Base-by-base conservation (phyloP, 2,797 vertebrate genomes). In the Carduelis carduelis region DNA sequence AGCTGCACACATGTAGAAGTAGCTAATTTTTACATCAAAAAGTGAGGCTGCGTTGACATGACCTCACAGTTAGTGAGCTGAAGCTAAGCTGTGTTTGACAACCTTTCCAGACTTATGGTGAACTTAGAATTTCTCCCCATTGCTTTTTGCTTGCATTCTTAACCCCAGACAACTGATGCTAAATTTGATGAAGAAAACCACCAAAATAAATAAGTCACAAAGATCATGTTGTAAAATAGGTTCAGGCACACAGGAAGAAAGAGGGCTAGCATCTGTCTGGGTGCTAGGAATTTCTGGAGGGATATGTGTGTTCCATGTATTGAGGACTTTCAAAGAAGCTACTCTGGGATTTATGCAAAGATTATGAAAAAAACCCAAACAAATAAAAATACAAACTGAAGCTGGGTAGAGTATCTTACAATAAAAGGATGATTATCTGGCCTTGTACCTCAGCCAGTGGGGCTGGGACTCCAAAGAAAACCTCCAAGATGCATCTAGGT, bases 1-100 rank as follows among this genome's bases (percentile, higher is more conserved):
- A 85, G 83, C 90, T 60, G 46, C 46, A 35, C 32, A 96, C 66
- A 8, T 50, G 53, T 6, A 90, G 41, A 90, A 63, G 26, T 12
- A 82, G n/a, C 11, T 89, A 17, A 69, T 82, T 93, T 97, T 96
- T 94, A 50, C 61, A 70, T 65, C 41, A 19, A 64, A 39, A 43
- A 43, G 41, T 43, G 8, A 43, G 18, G 18, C 41, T 43, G 41
- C 18, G 65, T 77, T 43, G 18, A 77, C 76, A 84, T n/a, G 83
- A 65, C 22, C 83, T 96, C 94, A 72, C 65, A 82, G 81, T 74
- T 89, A 90, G 64, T 85, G 63, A 87, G 50, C 77, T 96, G 87
- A 95, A 96, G 89, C 77, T 90, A 86, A 96, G 35, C 74, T 96
- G 43, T 87, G 57, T 6, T 88, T 90, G 79, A 96, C 70, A 93